phyloP scores from a whole-genome alignment of 2,113 vertebrate genomes.

The Rhombomys opimus region DNA sequence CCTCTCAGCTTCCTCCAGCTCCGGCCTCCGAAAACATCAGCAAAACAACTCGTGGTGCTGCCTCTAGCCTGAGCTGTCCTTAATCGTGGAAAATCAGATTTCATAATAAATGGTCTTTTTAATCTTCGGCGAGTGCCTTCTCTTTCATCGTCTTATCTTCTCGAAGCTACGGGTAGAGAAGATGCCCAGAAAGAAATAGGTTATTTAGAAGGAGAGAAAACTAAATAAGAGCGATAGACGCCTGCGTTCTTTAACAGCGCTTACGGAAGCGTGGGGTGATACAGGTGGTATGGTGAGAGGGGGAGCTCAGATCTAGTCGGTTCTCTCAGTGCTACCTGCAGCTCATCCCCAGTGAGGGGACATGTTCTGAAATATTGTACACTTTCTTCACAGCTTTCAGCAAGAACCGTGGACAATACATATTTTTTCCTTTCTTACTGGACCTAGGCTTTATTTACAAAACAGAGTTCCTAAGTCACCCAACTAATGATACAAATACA shows the following conservation, averaged over 20 bases:
- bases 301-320: rapidly evolving
- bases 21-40: slow-evolving; percentile 46
- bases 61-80: slow-evolving; percentile 42
- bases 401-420: slow-evolving; percentile 9
- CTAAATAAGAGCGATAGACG: not conserved
- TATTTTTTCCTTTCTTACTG: not conserved
- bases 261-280: not conserved
- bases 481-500: not conserved
- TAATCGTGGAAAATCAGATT: slow-evolving; percentile 37
- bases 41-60: slow-evolving; percentile 2
- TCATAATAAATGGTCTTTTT: slow-evolving; percentile 16
- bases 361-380: not conserved
- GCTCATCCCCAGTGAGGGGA: not conserved
- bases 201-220: not conserved
- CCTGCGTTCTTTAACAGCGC: not conserved
- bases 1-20: slow-evolving; percentile 36
- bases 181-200: not conserved
- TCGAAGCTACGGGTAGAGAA: slow-evolving; percentile 8
- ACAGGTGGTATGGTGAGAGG: rapidly evolving
- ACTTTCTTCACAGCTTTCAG: not conserved
- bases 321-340: not conserved
- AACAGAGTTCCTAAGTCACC: not conserved
- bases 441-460: not conserved
- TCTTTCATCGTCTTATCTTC: slow-evolving; percentile 7
- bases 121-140: not conserved